Evolutionary conservation across 2,797 vertebrate species (phyloP).

Genomic region (Channallabes apus): DNA sequence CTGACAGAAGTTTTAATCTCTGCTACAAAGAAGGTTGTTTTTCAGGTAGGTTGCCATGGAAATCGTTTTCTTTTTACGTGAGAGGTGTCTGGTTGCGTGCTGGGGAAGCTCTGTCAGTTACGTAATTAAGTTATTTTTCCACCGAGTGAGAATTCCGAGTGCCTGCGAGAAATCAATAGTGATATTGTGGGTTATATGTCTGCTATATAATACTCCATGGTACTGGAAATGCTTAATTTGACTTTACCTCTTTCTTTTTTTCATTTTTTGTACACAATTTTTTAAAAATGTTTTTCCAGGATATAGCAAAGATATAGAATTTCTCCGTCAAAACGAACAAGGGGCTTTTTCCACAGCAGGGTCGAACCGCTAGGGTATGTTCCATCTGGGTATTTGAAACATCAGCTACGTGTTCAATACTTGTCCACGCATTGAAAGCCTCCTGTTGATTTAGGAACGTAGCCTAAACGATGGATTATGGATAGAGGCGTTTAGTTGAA

Average conservation of each 20-base stretch:
- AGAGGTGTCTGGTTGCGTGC: conserved; percentile 61
- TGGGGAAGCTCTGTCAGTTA: conserved; percentile 72
- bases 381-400: background rate
- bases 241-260: conserved; percentile 66
- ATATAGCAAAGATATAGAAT: background rate
- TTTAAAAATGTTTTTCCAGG: background rate
- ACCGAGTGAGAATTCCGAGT: conserved; percentile 72
- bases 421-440: background rate
- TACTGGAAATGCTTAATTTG: conserved; percentile 80
- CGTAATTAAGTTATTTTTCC: conserved; percentile 80
- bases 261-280: background rate
- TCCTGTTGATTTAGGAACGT: conserved; percentile 59
- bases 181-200: conserved; percentile 74
- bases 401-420: background rate
- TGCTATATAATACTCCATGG: conserved; percentile 74
- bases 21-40: conserved; percentile 60
- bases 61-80: conserved; percentile 67
- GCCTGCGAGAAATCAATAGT: conserved; percentile 77
- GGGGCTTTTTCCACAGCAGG: background rate
- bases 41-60: conserved; percentile 69
- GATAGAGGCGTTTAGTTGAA: conserved; percentile 61
- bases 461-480: conserved; percentile 67
- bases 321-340: background rate
- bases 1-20: conserved; percentile 59
- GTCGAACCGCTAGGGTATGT: background rate